A percentile compares a stretch with the other conserved stretches of the same genome.
These are phyloP conservation scores for Hydrocynus forskahlii DNA, from an alignment of 2,797 vertebrate species.

Conservation along the genomic window DNA sequence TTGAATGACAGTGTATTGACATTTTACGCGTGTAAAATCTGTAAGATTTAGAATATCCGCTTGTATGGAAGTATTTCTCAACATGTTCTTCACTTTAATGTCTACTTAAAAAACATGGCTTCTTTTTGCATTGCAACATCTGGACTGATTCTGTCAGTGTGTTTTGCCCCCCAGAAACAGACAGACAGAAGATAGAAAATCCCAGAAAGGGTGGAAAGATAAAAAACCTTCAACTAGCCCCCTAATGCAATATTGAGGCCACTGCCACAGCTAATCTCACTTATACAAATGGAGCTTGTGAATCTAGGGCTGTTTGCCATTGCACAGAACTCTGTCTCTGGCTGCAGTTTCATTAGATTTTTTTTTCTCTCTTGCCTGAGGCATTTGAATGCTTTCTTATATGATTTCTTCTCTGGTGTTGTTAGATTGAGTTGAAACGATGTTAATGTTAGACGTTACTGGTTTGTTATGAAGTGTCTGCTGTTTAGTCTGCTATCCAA, in stretches of 20 bases:
- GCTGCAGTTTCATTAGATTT: constrained; percentile 17
- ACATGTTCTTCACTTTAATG: neutral
- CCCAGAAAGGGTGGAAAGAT: neutral
- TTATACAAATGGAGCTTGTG: neutral
- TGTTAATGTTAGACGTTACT: constrained; percentile 40
- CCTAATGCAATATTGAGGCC: constrained; percentile 27
- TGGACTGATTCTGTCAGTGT: neutral
- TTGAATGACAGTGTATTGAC: neutral
- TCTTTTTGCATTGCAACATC: neutral
- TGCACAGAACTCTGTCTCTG: constrained; percentile 1
- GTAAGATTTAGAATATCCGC: neutral
- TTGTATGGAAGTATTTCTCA: neutral
- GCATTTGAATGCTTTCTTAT: neutral
- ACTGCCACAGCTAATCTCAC: constrained; percentile 19
- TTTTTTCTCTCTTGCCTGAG: constrained; percentile 15
- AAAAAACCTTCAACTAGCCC: neutral
- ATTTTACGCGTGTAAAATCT: neutral
- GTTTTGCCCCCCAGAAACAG: constrained; percentile 6
- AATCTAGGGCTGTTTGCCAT: constrained; percentile 14
- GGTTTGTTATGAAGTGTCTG: constrained; percentile 3
- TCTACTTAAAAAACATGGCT: neutral
- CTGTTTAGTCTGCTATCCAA: neutral
- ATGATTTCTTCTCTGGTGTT: neutral
- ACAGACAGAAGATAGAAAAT: neutral
- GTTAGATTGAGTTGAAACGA: neutral